Base-by-base conservation (phyloP, 2,113 vertebrate species). In the Poicephalus gulielmi region DNA sequence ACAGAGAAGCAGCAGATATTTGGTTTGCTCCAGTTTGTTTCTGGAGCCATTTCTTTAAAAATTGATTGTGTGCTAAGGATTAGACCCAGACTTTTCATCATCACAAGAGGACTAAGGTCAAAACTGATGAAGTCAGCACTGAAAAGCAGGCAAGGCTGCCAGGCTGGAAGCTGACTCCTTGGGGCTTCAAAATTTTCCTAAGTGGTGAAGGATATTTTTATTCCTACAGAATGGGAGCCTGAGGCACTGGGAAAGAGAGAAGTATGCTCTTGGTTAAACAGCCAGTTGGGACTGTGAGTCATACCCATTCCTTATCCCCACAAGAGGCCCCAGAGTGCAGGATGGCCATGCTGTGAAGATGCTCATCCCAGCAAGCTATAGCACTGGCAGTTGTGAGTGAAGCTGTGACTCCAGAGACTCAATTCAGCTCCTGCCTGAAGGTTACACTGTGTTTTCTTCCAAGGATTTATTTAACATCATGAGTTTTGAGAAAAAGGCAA, bases 301-400 rank as follows among this genome's bases (percentile, higher is more conserved):
- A 1, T 2, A 0, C 28, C 39, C 2, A 1, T 66, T 60, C 73
- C 43, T 50, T 31, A 41, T 19, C 33, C 62, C 16, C 35, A 33
- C 20, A 39, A 37, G 60, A 14, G 22, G 62, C 12, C 22, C 17
- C 28, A 7, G 25, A 9, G 17, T 4, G 7, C 8, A 39, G 43
- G 33, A 24, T 62, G 67, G 24, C 7, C 23, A 2, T 9, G 23
- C 11, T 28, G 30, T 7, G 39, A 78, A 23, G 25, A 35, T 11
- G 5, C 7, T 41, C 17, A 17, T 15, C 52, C 52, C 15, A 17
- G 33, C 25, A 79, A 43, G 16, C 8, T 35, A 13, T 23, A 39
- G 6, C 13, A 3, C 44, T 31, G 22, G 24, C 5, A 25, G 35
- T 18, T 1, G 1, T 16, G 1, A 31, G 11, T 5, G 19, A 59